Evolutionary conservation across 2,888 invertebrate species (phyloP), one percentile per base, ranked within the genome.

Genomic region (Bombyx huttoni): DNA sequence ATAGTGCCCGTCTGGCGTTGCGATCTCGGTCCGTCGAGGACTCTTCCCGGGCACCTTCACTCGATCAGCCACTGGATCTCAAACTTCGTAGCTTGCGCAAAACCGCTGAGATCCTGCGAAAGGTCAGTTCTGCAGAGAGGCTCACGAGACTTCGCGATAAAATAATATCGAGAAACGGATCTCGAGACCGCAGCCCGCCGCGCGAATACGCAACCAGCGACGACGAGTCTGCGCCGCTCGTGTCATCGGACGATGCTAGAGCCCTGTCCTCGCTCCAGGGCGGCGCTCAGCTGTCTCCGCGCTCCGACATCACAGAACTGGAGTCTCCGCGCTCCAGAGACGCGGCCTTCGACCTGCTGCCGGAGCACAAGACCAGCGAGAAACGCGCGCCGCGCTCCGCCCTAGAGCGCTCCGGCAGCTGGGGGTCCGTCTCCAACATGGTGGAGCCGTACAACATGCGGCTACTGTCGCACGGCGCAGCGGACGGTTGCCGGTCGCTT

Each of bases 151-250:
- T 89, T 52, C 78, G 76, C 56, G 88, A 87, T 59, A 81, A 74
- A 67, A 71, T 89, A 13, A 61, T 83, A 72, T 58, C 75, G 46
- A 75, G 79, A 54, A 68, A 70, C 50, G 73, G 73, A 8, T 80
- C 81, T n/a, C 79, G 79, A 47, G 84, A 83, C 33, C 79, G 81
- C 59, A 83, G 77, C 59, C 83, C 81, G 53, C 57, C 67, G 54
- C 78, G 76, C 56, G 76, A 75, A 52, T 78, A 78, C 49, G 59
- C 70, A 47, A 75, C 77, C 56, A 89, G 90, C 70, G 92, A 92
- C 68, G 93, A 93, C 70, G 94, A 94, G 60, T 92, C 93, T 2
- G 92, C 92, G 53, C 85, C 93, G 55, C 92, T 93, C 8, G 89
- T 90, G 58, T 87, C 89, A 8, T 82, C 85, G 56, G 63, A 78